These are phyloP conservation scores for Palloptera scutellata DNA, from an alignment of 2,888 invertebrate genomes.

Conservation along the genomic window DNA sequence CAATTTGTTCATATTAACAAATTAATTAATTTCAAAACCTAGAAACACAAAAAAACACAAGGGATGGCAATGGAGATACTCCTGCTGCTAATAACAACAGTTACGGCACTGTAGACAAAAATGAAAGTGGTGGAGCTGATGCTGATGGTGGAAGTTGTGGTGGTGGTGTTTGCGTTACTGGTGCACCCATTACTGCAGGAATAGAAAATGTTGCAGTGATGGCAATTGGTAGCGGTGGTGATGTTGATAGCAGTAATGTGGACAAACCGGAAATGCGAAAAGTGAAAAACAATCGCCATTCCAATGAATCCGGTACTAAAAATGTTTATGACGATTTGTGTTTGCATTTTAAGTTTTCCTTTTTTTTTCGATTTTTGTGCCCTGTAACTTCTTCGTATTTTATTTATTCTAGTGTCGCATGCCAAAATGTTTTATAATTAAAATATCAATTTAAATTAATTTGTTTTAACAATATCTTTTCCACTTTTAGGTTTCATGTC, in stretches of 20 bases:
- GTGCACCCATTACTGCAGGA: constrained; percentile 25
- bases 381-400: constrained; percentile 7
- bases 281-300: constrained; percentile 61
- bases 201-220: constrained; percentile 33
- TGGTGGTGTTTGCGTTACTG: constrained; percentile 22
- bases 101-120: constrained; percentile 8
- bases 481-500: constrained; percentile 69
- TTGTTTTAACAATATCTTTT: not conserved
- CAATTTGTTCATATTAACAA: too few relatives aligned
- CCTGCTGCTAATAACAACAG: constrained; percentile 6
- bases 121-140: constrained; percentile 20
- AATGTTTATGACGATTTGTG: constrained; percentile 25
- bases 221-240: constrained; percentile 25
- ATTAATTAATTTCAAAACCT: too few relatives aligned
- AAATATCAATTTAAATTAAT: not conserved
- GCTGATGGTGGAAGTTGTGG: constrained; percentile 31
- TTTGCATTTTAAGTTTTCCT: constrained; percentile 29
- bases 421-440: not conserved
- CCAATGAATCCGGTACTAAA: constrained; percentile 63
- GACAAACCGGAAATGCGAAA: constrained; percentile 60
- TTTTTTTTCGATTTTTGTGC: constrained; percentile 16
- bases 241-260: constrained; percentile 32
- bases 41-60: constrained; percentile 16
- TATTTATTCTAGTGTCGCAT: constrained; percentile 32
- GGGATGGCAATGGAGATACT: constrained; percentile 15